A percentile compares a stretch with the other conserved stretches of the same genome.
phyloP scores from a whole-genome alignment of 92 coral and sea anemone genomes.

The Palythoa grandiflora region DNA sequence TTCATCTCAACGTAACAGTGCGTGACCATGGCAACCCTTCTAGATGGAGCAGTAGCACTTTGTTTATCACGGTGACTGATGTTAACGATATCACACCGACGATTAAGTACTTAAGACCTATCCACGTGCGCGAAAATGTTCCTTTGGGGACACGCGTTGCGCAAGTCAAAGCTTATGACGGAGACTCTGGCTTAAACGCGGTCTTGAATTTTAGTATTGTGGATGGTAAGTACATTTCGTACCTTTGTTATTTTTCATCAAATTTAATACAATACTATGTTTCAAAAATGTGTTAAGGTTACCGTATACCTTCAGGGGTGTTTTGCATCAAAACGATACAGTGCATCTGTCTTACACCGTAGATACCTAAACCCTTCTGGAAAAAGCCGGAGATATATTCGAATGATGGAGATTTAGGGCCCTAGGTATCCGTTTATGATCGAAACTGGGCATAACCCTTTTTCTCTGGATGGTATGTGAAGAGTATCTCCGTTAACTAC shows the following conservation, averaged over 20 bases:
- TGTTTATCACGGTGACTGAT: slow-evolving; percentile 52
- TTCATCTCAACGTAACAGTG: slow-evolving; percentile 50
- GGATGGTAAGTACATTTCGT: slow-evolving; percentile 51
- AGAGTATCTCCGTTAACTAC: too few relatives aligned
- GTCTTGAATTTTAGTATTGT: slow-evolving; percentile 55
- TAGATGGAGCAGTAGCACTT: slow-evolving; percentile 32
- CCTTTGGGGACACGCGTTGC: slow-evolving; percentile 54
- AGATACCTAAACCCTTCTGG: too few relatives aligned
- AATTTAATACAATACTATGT: too few relatives aligned
- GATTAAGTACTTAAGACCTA: slow-evolving; percentile 41
- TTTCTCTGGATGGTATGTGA: too few relatives aligned
- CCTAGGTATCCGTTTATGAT: too few relatives aligned
- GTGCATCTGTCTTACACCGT: too few relatives aligned
- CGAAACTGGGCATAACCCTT: too few relatives aligned
- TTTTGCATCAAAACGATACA: too few relatives aligned
- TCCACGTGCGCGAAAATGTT: slow-evolving; percentile 62
- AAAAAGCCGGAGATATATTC: too few relatives aligned
- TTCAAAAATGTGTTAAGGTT: too few relatives aligned
- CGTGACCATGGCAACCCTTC: slow-evolving; percentile 65
- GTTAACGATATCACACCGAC: slow-evolving; percentile 65
- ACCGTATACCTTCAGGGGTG: too few relatives aligned
- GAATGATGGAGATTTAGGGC: too few relatives aligned
- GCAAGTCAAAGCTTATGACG: slow-evolving; percentile 59
- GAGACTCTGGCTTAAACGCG: slow-evolving; percentile 66
- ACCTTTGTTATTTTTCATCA: background rate